Percentiles rank a stretch among this genome's conserved stretches.
phyloP scores from a whole-genome alignment of 2,797 vertebrate species.

The Zalophus californianus region DNA sequence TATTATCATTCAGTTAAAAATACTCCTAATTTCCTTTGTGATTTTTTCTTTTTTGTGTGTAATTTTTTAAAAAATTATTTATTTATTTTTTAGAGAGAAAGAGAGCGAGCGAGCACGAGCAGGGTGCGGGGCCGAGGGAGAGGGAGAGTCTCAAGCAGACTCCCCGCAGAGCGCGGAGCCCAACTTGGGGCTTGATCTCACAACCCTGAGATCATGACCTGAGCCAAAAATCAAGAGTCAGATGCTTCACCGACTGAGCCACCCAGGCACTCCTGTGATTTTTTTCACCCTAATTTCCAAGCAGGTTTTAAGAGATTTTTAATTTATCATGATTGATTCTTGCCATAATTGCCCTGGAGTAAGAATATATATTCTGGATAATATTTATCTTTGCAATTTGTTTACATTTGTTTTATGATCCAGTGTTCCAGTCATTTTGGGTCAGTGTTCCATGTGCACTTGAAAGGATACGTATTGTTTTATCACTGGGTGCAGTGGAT shows the following conservation, averaged over 20 bases:
- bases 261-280: background rate
- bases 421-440: constrained; percentile 4
- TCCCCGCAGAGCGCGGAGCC: background rate
- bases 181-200: background rate
- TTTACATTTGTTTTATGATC: constrained; percentile 26
- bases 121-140: background rate
- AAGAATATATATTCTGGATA: constrained; percentile 16
- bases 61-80: background rate
- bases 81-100: background rate
- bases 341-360: constrained; percentile 20
- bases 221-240: background rate
- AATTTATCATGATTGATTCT: constrained; percentile 49
- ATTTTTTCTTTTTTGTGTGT: background rate
- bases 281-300: background rate
- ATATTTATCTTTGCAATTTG: constrained; percentile 12
- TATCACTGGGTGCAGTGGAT: background rate
- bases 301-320: constrained; percentile 2
- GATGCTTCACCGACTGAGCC: background rate
- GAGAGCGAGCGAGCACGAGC: background rate
- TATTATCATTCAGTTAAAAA: constrained; percentile 8
- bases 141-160: background rate
- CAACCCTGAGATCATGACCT: background rate
- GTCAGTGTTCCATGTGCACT: background rate
- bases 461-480: background rate
- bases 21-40: background rate